A percentile compares a stretch with the other conserved stretches of the same genome.
These are phyloP conservation scores for Engraulis encrasicolus DNA, from an alignment of 2,113 vertebrate species.

Conservation along the genomic window DNA sequence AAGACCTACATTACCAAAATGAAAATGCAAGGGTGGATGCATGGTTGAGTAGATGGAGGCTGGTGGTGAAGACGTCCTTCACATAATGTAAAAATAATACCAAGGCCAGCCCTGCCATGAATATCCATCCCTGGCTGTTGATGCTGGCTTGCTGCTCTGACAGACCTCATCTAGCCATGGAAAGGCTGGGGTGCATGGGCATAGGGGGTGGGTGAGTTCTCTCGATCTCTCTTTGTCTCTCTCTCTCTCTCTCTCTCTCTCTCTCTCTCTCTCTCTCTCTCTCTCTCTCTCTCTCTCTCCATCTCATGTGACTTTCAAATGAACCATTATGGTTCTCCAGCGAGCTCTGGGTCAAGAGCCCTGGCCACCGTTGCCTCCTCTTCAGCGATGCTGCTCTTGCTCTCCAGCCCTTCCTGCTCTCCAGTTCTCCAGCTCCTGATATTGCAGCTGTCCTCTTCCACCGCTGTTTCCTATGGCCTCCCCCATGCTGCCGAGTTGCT, in stretches of 20 bases:
- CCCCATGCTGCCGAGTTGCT: neutral
- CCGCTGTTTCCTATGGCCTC: neutral
- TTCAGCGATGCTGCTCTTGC: neutral
- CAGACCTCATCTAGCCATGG: neutral
- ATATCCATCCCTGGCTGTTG: neutral
- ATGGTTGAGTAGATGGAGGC: neutral
- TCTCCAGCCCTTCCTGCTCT: too few species aligned
- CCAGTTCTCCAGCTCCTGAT: too few species aligned
- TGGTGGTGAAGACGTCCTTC: conserved; percentile 58
- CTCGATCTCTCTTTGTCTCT: too few species aligned
- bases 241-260: neutral
- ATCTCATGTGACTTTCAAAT: conserved; percentile 18
- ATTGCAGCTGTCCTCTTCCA: too few species aligned
- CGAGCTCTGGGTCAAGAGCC: neutral
- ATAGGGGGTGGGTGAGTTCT: too few species aligned
- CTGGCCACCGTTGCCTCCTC: too few species aligned
- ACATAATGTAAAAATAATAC: conserved; percentile 64
- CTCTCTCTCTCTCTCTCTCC: neutral
- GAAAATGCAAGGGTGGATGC: conserved; percentile 1
- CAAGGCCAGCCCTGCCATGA: conserved; percentile 34
- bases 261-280: neutral
- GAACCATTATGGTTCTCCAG: conserved; percentile 5
- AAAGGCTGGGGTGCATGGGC: too few species aligned
- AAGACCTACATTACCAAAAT: conserved; percentile 5
- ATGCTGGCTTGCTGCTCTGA: neutral